Evolutionary conservation across 2,113 vertebrate species (phyloP).

Genomic region (Sula dactylatra): DNA sequence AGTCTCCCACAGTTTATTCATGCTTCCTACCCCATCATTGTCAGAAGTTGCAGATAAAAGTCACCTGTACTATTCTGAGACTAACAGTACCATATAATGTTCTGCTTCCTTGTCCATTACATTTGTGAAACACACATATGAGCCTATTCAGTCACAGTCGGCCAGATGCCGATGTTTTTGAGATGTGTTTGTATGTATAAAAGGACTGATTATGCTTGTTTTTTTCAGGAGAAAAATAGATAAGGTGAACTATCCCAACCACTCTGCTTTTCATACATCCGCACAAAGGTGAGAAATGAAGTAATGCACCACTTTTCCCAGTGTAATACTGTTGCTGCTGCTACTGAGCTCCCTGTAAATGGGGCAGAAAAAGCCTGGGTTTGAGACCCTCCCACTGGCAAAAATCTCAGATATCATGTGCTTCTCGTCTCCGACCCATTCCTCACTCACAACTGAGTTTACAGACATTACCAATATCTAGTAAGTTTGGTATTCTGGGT

Average conservation of each 20-base stretch:
- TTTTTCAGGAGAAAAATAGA: neutral
- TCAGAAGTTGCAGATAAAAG: neutral
- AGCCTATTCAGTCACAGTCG: neutral
- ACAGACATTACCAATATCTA: neutral
- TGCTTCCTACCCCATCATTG: neutral
- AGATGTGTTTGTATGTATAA: neutral
- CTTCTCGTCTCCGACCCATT: neutral
- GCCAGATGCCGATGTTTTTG: neutral
- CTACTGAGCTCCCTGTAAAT: neutral
- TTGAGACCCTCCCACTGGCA: neutral
- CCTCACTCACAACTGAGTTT: neutral
- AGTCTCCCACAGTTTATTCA: neutral
- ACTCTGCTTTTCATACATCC: neutral
- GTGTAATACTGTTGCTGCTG: neutral
- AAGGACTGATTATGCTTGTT: neutral
- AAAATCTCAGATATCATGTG: neutral
- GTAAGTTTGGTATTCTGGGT: neutral
- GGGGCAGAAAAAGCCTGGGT: constrained; percentile 1
- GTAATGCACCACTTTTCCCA: neutral
- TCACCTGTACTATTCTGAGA: neutral
- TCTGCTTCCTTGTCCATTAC: neutral
- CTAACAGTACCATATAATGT: neutral
- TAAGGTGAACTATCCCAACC: accelerated
- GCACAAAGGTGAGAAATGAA: neutral
- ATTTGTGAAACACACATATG: accelerated